Evolutionary conservation across 2,888 invertebrate genomes (phyloP).

Genomic region (Oxytorus armatus): DNA sequence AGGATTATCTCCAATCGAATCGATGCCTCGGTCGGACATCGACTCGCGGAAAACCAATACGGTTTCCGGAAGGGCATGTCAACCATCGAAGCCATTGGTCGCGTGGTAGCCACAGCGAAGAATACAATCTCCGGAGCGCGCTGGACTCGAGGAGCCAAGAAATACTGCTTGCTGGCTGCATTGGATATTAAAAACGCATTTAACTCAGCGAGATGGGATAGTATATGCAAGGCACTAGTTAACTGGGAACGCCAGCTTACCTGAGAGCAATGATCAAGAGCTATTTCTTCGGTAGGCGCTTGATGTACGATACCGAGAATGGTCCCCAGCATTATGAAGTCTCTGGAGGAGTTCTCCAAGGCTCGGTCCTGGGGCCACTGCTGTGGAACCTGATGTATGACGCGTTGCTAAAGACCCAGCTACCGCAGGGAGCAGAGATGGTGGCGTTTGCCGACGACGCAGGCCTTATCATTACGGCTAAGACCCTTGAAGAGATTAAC

Average conservation of each 20-base stretch:
- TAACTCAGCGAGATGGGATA: conserved; percentile 43
- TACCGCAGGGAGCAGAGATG: conserved; percentile 44
- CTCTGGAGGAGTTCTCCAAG: conserved; percentile 64
- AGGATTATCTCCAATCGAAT: no score
- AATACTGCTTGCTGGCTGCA: conserved; percentile 36
- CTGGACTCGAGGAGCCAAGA: conserved; percentile 52
- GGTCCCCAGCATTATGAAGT: conserved; percentile 34
- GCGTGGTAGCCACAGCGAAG: conserved; percentile 23
- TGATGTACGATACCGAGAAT: conserved; percentile 62
- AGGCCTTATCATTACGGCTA: conserved; percentile 33
- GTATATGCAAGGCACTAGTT: conserved; percentile 23
- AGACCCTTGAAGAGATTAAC: conserved; percentile 14
- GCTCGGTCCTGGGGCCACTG: conserved; percentile 61
- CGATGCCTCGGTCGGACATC: no score
- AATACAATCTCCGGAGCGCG: conserved; percentile 55
- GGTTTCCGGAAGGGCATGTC: no score
- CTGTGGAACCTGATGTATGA: conserved; percentile 60
- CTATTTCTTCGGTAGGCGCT: conserved; percentile 64
- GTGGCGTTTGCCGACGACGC: conserved; percentile 58
- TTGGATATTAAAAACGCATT: conserved; percentile 38
- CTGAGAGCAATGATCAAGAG: conserved; percentile 62
- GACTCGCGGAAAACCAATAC: no score
- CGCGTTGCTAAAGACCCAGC: conserved; percentile 23
- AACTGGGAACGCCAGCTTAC: conserved; percentile 42
- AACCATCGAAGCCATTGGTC: conserved; percentile 49